Evolutionary conservation across 2,888 invertebrate genomes (phyloP), one percentile per base, ranked within the genome.

Genomic region (Zhuqinia jingwanae): DNA sequence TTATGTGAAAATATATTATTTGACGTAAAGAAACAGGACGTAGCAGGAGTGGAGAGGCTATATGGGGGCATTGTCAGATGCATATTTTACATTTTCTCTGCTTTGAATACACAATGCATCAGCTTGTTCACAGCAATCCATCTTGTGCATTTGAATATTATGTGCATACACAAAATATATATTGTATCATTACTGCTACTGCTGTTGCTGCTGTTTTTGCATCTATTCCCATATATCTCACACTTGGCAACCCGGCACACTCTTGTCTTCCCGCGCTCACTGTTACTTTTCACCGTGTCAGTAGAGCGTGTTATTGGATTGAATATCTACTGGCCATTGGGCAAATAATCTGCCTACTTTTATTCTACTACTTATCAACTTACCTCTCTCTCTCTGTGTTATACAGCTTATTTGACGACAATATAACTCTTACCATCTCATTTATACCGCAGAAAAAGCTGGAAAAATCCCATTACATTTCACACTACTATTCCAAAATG

Each of bases 261-360:
- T n/a, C n/a, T n/a, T n/a, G n/a, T n/a, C 56, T 60, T 53, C 13
- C 15, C 5, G 13, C 20, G 17, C 60, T 25, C 25, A 3, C 22
- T 60, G 13, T 60, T 63, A 11, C 36, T 20, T 63, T 42, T 79
- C 63, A 63, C 53, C 63, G 63, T 63, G 50, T 79, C 79, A 58
- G 15, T 63, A 25, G 65, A 79, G 79, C 79, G 27, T 79, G 63
- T 79, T 45, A 79, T 79, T 79, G 79, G 65, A 79, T 79, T 79
- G 73, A 25, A 73, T 15, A 15, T 53, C 3, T 15, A 17, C 53
- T 3, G 20, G 53, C 53, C 53, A 53, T 3, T 53, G 53, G n/a
- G 36, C 36, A 36, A 36, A n/a, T n/a, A 6, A 36, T 36, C 5
- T 36, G 36, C 8, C 5, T 36, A 36, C 36, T n/a, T n/a, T 11